phyloP scores from a whole-genome alignment of 2,113 vertebrate genomes.

The Cettia cetti region DNA sequence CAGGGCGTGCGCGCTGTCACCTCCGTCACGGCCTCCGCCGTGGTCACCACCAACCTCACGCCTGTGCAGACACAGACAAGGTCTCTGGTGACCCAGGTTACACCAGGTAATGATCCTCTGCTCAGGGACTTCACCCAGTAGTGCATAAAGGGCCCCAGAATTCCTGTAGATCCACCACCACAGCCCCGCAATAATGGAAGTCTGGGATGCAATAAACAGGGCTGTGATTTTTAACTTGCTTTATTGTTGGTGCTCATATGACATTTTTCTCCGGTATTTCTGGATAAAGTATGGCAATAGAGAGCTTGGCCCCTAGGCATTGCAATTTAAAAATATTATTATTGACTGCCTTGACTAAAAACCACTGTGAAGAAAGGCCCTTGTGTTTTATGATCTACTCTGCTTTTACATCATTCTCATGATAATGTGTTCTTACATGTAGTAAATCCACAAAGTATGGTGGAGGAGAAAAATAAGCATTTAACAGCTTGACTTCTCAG shows the following conservation, averaged over 20 bases:
- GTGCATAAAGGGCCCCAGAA: background rate
- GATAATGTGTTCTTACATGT: background rate
- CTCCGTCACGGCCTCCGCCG: constrained; percentile 80
- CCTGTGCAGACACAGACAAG: constrained; percentile 82
- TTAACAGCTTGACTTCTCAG: background rate
- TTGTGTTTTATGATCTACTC: background rate
- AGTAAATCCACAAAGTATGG: background rate
- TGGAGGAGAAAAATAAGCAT: background rate
- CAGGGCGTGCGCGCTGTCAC: constrained; percentile 83
- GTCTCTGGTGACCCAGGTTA: constrained; percentile 81
- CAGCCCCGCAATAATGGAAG: background rate
- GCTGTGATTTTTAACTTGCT: background rate
- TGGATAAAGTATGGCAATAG: background rate
- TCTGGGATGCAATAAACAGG: background rate
- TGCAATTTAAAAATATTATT: background rate
- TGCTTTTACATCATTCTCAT: background rate
- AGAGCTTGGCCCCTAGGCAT: background rate
- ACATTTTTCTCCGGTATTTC: background rate
- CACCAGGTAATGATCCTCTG: constrained; percentile 67
- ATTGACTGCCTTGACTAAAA: background rate
- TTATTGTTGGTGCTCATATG: background rate
- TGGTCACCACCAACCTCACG: constrained; percentile 84
- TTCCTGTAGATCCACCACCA: background rate
- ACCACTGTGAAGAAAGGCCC: background rate
- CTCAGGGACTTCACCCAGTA: background rate